phyloP scores from a whole-genome alignment of 2,113 vertebrate genomes.

The Cyprinodon brontotheroides region DNA sequence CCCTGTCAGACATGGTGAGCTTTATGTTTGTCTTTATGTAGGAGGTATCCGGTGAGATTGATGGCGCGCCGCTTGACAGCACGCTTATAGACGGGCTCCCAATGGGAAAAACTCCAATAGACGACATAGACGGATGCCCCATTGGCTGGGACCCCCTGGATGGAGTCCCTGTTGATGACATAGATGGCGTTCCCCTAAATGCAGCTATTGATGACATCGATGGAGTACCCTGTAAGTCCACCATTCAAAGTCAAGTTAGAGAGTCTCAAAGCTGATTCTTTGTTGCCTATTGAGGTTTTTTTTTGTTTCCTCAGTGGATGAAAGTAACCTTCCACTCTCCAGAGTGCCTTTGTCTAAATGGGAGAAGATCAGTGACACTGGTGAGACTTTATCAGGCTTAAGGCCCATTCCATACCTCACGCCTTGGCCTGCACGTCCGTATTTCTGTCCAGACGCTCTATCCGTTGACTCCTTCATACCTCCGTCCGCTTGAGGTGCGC shows the following conservation, averaged over 20 bases:
- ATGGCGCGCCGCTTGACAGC: slow-evolving; percentile 63
- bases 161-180: slow-evolving; percentile 79
- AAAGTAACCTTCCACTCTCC: slow-evolving; percentile 60
- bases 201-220: slow-evolving; percentile 79
- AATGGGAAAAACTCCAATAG: slow-evolving; percentile 57
- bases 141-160: slow-evolving; percentile 81
- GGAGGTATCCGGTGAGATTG: slow-evolving; percentile 61
- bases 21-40: slow-evolving; percentile 6
- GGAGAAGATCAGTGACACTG: slow-evolving; percentile 75
- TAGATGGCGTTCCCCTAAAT: slow-evolving; percentile 81
- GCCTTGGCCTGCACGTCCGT: too few species aligned
- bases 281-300: background rate
- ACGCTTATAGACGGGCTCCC: slow-evolving; percentile 61
- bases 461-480: too few species aligned
- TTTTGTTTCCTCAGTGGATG: slow-evolving; percentile 70
- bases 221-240: slow-evolving; percentile 80
- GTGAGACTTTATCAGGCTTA: slow-evolving; percentile 45
- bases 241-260: too few species aligned
- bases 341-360: slow-evolving; percentile 81
- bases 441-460: too few species aligned
- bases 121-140: slow-evolving; percentile 82
- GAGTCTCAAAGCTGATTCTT: background rate
- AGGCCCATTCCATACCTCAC: too few species aligned
- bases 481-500: too few species aligned
- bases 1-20: background rate